phyloP scores from a whole-genome alignment of 2,888 invertebrate genomes.

The Copidosoma aretas region DNA sequence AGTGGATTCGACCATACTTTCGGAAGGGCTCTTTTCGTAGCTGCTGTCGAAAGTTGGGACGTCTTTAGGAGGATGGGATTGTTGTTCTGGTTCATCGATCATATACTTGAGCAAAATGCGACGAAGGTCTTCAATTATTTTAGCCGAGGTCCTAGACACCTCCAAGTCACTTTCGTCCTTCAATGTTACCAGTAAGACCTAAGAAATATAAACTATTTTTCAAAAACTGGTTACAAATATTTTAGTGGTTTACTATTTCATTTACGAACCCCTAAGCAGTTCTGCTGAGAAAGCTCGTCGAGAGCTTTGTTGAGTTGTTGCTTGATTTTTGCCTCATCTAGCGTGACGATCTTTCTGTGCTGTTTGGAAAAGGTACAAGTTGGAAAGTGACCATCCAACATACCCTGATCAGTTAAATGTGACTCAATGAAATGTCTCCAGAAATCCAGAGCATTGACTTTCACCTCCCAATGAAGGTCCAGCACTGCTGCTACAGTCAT shows the following conservation, averaged over 20 bases:
- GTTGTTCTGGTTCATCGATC: constrained; percentile 50
- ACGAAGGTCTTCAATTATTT: constrained; percentile 66
- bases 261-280: constrained; percentile 70
- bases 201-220: constrained; percentile 22
- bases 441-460: constrained; percentile 73
- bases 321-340: constrained; percentile 73
- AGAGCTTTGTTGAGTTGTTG: constrained; percentile 72
- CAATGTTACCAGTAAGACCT: constrained; percentile 70
- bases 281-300: constrained; percentile 72
- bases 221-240: neutral
- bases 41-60: constrained; percentile 51
- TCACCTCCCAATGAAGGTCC: constrained; percentile 86
- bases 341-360: constrained; percentile 76
- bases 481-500: constrained; percentile 72
- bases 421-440: constrained; percentile 75
- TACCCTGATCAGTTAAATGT: constrained; percentile 77
- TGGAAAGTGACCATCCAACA: constrained; percentile 82
- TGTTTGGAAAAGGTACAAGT: constrained; percentile 81
- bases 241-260: constrained; percentile 2
- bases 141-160: constrained; percentile 70
- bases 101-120: constrained; percentile 64
- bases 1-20: constrained; percentile 3
- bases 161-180: constrained; percentile 76
- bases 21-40: constrained; percentile 51
- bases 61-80: constrained; percentile 47